A percentile compares a stretch with the other conserved stretches of the same genome.
Evolutionary conservation across 2,113 vertebrate species (phyloP).

Genomic region (Probosciger aterrimus): DNA sequence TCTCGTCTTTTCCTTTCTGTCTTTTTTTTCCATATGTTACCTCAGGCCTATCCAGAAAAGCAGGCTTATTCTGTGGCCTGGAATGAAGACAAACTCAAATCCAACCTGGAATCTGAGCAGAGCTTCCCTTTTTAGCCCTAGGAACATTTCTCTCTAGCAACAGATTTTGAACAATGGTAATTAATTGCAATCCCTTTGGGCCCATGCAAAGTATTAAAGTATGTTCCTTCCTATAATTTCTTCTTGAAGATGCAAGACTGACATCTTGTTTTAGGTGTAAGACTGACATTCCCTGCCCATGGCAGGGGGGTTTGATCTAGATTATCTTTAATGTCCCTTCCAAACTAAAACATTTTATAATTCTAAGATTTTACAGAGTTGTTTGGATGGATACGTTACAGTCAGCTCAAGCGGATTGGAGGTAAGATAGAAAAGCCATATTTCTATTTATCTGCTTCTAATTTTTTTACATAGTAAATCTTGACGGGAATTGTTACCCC

Average conservation of each 20-base stretch:
- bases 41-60: not conserved
- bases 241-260: not conserved
- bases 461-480: not conserved
- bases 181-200: not conserved
- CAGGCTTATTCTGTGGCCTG: not conserved
- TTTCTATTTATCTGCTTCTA: not conserved
- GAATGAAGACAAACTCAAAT: not conserved
- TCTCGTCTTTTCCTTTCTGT: not conserved
- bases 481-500: not conserved
- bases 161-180: not conserved
- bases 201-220: not conserved
- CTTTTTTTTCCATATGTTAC: not conserved
- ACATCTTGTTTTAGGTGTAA: not conserved
- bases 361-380: not conserved
- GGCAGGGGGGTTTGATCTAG: not conserved
- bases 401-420: not conserved
- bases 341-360: not conserved
- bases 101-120: not conserved
- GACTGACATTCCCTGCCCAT: not conserved
- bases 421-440: not conserved
- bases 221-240: not conserved
- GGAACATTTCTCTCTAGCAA: not conserved
- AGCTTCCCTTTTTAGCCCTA: not conserved
- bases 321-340: not conserved
- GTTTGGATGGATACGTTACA: not conserved